Conservation (phyloP, 2,113 vertebrate genomes). For the Eclectus roratus region DNA sequence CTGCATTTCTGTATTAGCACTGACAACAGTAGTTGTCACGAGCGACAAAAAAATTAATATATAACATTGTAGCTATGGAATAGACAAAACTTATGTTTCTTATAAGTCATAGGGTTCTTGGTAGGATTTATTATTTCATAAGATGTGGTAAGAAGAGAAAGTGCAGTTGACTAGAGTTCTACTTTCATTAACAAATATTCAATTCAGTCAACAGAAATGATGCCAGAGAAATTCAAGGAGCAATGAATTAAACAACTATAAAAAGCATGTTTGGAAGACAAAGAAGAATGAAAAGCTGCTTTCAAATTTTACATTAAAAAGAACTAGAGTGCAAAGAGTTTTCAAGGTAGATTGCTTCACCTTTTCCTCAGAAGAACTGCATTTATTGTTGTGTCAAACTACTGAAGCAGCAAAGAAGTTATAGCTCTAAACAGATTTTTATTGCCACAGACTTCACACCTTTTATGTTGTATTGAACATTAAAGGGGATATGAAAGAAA, state of each 20-base stretch:
- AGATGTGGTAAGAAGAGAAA: background rate
- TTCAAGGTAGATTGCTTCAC: background rate
- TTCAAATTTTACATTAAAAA: background rate
- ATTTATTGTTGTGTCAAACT: constrained; percentile 41
- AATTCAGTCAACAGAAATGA: background rate
- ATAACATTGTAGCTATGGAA: background rate
- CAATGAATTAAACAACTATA: background rate
- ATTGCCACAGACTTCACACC: constrained; percentile 40
- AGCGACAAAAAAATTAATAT: background rate
- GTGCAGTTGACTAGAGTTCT: background rate
- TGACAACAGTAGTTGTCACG: background rate
- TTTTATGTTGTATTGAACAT: constrained; percentile 47
- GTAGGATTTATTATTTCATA: background rate
- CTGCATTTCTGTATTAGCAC: background rate
- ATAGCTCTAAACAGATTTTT: constrained; percentile 48
- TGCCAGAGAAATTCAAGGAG: background rate
- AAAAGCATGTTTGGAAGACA: background rate
- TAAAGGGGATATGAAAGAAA: constrained; percentile 27
- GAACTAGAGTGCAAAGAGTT: background rate
- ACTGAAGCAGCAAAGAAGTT: constrained; percentile 32
- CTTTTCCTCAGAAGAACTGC: background rate
- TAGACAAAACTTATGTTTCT: background rate
- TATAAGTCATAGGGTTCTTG: background rate
- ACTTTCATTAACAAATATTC: background rate
- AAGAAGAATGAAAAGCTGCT: background rate